Evolutionary conservation across 2,797 vertebrate genomes (phyloP), one percentile per base, ranked within the genome.

Genomic region (Etheostoma nigrum): DNA sequence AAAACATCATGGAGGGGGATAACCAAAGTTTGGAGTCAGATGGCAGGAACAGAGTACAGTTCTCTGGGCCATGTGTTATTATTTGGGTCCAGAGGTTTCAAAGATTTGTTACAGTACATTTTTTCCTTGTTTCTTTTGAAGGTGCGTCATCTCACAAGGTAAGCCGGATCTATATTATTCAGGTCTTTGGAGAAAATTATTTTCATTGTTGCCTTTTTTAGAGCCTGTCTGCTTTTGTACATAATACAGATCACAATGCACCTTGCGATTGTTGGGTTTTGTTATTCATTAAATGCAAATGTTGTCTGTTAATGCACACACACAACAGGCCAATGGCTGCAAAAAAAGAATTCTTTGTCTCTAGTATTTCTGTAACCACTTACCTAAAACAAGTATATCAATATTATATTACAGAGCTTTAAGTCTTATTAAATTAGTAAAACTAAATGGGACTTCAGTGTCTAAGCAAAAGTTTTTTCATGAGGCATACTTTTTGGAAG

Each of bases 11-110:
- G 44, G 63, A 27, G 53, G 45, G 53, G 61, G 49, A 67, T 69
- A 86, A 82, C 88, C 77, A 81, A 70, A 76, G 69, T 85, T 80
- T 55, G 44, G 53, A 82, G 70, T 78, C 74, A 66, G 61, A 82
- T 78, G 76, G 55, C 36, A 79, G 72, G 63, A 78, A 80, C 64
- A 76, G 74, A 86, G 64, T 53, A 33, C 23, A 30, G 36, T 44
- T 76, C 82, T 79, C 33, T 40, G n/a, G 79, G 85, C 78, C 59
- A 78, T 66, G 51, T 61, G 15, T 33, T 76, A 73, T 59, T 67
- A 21, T 53, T 21, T 2, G n/a, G 63, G 60, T 57, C 45, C 33
- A 77, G 33, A 74, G 30, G 51, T 79, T 83, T 86, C 67, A 82
- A 72, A 86, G 52, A 83, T 83, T 83, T 75, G 64, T 73, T 81